Percentiles rank a stretch among this genome's conserved stretches.
phyloP scores from a whole-genome alignment of 2,888 invertebrate genomes.

The Brenthis daphne region DNA sequence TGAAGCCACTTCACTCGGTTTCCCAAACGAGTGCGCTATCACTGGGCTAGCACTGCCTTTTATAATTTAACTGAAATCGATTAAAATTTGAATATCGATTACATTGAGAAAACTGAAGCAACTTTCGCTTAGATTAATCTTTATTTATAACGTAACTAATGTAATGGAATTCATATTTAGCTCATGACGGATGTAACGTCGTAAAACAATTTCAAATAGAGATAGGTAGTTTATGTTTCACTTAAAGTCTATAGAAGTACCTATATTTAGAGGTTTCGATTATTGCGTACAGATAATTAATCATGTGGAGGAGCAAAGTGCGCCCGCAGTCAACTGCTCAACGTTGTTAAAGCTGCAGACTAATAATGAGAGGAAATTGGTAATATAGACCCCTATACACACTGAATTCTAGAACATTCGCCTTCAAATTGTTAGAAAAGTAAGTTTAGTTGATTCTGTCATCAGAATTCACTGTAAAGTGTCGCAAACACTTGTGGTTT shows the following conservation, averaged over 20 bases:
- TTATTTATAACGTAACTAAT: constrained; percentile 2
- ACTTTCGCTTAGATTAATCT: constrained; percentile 1
- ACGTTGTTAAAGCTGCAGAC: constrained; percentile 12
- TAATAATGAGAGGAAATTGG: constrained; percentile 15
- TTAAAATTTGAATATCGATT: neutral
- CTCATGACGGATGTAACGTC: neutral
- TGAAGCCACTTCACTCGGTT: too few species aligned
- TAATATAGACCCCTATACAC: constrained; percentile 14
- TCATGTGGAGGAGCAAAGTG: neutral
- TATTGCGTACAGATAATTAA: constrained; percentile 12
- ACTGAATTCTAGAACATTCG: neutral
- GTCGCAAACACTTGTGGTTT: neutral
- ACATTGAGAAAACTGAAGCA: neutral
- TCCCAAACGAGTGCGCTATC: too few species aligned
- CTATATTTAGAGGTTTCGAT: constrained; percentile 2
- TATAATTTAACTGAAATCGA: too few species aligned
- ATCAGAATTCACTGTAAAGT: neutral
- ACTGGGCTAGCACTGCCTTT: too few species aligned
- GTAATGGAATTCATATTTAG: constrained; percentile 11
- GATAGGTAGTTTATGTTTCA: neutral
- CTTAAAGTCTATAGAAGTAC: constrained; percentile 7
- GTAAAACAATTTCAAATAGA: neutral
- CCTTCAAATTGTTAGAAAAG: neutral
- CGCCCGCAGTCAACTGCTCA: constrained; percentile 19
- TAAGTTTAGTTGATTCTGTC: neutral